phyloP scores from a whole-genome alignment of 30 jellyfish, hydroid and myxozoan genomes.

The Pelagia noctiluca region DNA sequence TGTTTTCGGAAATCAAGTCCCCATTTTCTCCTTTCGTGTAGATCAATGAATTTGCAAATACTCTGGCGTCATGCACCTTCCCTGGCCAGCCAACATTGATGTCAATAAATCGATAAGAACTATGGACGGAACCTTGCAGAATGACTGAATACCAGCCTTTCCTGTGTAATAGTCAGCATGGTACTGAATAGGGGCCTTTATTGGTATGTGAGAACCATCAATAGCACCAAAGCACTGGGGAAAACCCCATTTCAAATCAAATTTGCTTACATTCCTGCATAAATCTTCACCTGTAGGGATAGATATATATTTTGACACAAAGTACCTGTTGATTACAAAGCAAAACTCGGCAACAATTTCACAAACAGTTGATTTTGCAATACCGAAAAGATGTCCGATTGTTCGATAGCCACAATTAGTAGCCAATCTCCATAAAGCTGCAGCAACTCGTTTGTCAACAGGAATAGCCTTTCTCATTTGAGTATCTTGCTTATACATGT shows the following conservation, averaged over 20 bases:
- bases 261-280: neutral
- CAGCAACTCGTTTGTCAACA: conserved; percentile 19
- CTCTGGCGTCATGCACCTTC: conserved; percentile 55
- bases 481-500: conserved; percentile 21
- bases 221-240: conserved; percentile 65
- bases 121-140: conserved; percentile 37
- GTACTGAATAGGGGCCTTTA: conserved; percentile 47
- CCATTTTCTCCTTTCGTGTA: conserved; percentile 31
- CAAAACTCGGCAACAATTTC: conserved; percentile 35
- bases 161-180: conserved; percentile 61
- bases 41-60: conserved; percentile 35
- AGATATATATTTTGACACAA: conserved; percentile 35
- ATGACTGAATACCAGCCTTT: conserved; percentile 57
- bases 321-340: neutral
- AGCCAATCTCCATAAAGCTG: conserved; percentile 33
- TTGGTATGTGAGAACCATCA: conserved; percentile 72
- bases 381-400: conserved; percentile 44
- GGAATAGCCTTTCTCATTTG: conserved; percentile 18
- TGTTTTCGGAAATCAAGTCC: conserved; percentile 9
- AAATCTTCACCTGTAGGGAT: conserved; percentile 15
- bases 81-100: conserved; percentile 66
- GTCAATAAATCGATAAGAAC: conserved; percentile 40
- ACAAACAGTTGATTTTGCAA: conserved; percentile 50
- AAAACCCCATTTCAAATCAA: conserved; percentile 48
- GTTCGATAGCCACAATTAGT: conserved; percentile 38